A percentile compares a stretch with the other conserved stretches of the same genome.
These are phyloP conservation scores for Vannuccia rotundouncinata DNA, from an alignment of 2,888 invertebrate species.

Conservation along the genomic window DNA sequence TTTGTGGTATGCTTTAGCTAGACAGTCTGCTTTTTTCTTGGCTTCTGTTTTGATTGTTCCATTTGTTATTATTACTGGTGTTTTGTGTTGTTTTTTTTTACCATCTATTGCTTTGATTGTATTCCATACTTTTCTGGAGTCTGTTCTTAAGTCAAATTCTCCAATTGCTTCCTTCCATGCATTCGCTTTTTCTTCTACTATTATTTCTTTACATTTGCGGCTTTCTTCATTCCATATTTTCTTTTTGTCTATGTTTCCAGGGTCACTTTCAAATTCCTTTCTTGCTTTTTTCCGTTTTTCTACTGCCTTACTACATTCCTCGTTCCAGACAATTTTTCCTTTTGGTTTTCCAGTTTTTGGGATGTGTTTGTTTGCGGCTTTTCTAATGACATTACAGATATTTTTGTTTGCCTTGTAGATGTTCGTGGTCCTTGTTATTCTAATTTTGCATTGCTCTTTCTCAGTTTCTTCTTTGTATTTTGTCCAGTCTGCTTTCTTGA, in stretches of 20 bases:
- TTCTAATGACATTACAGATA: neutral
- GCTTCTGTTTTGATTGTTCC: neutral
- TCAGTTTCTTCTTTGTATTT: neutral
- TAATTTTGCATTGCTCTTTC: neutral
- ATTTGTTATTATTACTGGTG: neutral
- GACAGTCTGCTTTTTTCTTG: neutral
- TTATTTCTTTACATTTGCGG: neutral
- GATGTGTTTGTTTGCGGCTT: neutral
- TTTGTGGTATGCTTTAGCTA: constrained; percentile 8
- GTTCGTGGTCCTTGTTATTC: neutral
- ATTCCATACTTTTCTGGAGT: neutral
- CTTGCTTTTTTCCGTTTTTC: neutral
- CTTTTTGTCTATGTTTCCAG: neutral
- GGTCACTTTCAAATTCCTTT: neutral
- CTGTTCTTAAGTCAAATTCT: neutral
- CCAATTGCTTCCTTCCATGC: neutral
- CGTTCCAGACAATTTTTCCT: neutral
- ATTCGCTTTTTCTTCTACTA: neutral
- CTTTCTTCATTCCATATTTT: neutral
- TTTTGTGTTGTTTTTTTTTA: neutral
- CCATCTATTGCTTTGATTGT: neutral
- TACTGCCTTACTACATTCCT: neutral
- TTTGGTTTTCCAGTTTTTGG: neutral
- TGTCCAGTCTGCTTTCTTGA: neutral
- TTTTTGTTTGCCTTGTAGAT: neutral